phyloP scores from a whole-genome alignment of 2,888 invertebrate genomes.

The Trissonchulus sp. region DNA sequence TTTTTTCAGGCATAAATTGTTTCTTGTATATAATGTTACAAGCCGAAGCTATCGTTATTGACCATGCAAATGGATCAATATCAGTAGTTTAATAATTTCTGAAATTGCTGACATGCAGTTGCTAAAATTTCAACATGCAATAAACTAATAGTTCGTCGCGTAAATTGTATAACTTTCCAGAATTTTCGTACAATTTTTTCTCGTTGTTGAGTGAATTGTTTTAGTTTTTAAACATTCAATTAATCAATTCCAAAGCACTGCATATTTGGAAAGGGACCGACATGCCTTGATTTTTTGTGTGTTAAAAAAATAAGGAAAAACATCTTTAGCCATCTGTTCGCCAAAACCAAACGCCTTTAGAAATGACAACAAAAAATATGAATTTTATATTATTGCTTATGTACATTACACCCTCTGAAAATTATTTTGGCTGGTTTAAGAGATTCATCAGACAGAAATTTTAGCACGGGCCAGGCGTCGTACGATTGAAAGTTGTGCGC shows the following conservation, averaged over 20 bases:
- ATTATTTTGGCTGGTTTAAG: not conserved
- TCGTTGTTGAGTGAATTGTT: not conserved
- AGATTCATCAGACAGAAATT: not conserved
- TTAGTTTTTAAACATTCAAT: not conserved
- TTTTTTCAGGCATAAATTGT: not conserved
- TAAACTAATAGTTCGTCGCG: not conserved
- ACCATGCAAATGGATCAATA: not conserved
- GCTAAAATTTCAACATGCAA: not conserved
- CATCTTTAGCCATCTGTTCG: not conserved
- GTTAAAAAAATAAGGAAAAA: constrained; percentile 8
- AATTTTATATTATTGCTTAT: not conserved
- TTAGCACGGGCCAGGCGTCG: not conserved
- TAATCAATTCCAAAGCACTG: not conserved
- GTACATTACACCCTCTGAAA: not conserved
- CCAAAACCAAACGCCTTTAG: not conserved
- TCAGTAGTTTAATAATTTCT: not conserved
- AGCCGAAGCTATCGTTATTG: not conserved
- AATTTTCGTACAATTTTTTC: not conserved
- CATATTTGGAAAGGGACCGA: constrained; percentile 1
- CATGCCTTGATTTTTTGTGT: not conserved
- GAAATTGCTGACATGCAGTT: not conserved
- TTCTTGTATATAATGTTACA: not conserved
- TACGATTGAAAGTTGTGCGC: constrained; percentile 2
- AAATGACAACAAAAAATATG: not conserved
- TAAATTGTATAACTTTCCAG: not conserved